Evolutionary conservation across 2,888 invertebrate species (phyloP).

Genomic region (Hirtodrosophila confusa): DNA sequence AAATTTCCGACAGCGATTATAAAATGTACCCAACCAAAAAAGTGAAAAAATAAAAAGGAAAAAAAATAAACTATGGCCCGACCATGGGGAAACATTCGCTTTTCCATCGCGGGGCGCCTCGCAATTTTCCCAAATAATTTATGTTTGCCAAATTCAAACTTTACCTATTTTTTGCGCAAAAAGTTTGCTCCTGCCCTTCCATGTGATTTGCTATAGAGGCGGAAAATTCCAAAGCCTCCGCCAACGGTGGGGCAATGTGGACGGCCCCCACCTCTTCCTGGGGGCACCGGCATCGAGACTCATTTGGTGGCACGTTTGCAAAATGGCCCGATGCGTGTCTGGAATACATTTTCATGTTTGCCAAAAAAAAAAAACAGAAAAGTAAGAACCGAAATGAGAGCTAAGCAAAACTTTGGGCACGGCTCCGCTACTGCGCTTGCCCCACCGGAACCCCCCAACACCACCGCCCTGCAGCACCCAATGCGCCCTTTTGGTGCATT

Average conservation of each 20-base stretch:
- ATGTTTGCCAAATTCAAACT: constrained; percentile 75
- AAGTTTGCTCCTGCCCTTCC: constrained; percentile 25
- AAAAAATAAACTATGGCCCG: constrained; percentile 38
- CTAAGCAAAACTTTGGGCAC: constrained; percentile 49
- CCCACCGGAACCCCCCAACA: not conserved
- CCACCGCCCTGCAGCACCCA: constrained; percentile 10
- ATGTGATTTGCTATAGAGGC: constrained; percentile 39
- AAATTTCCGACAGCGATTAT: constrained; percentile 70
- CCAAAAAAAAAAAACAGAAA: constrained; percentile 45
- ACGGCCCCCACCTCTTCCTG: constrained; percentile 38
- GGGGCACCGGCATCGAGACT: constrained; percentile 44
- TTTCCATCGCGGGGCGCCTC: not conserved
- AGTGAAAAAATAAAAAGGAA: constrained; percentile 19
- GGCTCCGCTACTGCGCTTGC: constrained; percentile 8
- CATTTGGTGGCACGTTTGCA: constrained; percentile 83
- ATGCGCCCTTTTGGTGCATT: constrained; percentile 49
- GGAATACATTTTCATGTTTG: constrained; percentile 82
- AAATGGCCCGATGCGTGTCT: constrained; percentile 83
- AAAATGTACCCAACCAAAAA: constrained; percentile 41
- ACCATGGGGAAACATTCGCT: constrained; percentile 47
- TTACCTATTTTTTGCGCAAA: constrained; percentile 63
- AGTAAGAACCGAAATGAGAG: constrained; percentile 32
- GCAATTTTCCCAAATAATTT: constrained; percentile 66
- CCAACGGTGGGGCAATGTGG: constrained; percentile 32
- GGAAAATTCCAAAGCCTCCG: constrained; percentile 45